Base-by-base conservation (phyloP, 2,888 invertebrate species). In the Eretmocerus hayati region DNA sequence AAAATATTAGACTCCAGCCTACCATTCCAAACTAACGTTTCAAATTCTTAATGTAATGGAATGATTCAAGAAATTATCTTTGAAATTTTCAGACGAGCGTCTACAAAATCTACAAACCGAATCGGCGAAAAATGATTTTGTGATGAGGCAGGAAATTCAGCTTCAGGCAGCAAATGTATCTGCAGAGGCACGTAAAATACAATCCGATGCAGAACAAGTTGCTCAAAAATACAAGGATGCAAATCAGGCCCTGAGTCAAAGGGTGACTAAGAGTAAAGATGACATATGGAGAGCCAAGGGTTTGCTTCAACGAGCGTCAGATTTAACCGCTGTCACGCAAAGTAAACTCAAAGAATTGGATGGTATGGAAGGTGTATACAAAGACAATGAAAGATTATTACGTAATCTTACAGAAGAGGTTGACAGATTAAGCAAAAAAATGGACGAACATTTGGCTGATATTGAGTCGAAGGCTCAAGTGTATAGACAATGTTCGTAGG, bases 81-180 rank as follows among this genome's bases (percentile, higher is more conserved):
- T 36, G 16, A 3, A 18, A 5, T 3, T 41, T 42, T 18, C 31
- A 53, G 53, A 54, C 22, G 41, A 43, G 0, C 81, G 85, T 50
- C 74, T 94, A 16, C 84, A 83, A 51, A 80, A 83, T 45, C 75
- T 95, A 33, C 86, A 90, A 65, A 84, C 84, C 59, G 84, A 87
- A 62, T 87, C 88, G 53, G 78, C 86, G 3, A 85, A 84, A 67
- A 93, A 92, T 65, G 85, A 87, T 61, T 80, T 84, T 48, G 85
- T 86, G 47, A 86, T 93, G 6, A 81, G 84, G 57, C 85, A 87
- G 65, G 90, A 93, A 2, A 80, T 83, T 55, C 49, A 54, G 11
- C 77, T 79, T 43, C 80, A 81, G 54, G 88, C 92, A 3, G 80
- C 82, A 2, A 78, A 79, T 40, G 81, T 85, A 43, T 85, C 90